Conservation (phyloP, 2,797 vertebrate genomes). For the Coendou prehensilis region DNA sequence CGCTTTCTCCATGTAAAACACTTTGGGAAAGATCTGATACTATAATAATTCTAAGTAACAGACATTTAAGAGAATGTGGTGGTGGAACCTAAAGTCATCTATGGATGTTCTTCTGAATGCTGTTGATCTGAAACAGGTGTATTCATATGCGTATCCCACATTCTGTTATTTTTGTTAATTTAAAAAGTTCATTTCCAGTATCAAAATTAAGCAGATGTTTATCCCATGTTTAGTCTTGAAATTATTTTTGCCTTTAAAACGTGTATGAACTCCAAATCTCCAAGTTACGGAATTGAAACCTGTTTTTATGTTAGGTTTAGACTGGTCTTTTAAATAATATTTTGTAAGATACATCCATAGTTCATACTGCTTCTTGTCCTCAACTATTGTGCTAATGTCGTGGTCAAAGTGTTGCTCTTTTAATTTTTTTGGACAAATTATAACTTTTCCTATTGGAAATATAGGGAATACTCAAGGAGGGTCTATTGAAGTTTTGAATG, state of each 20-base stretch:
- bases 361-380: neutral
- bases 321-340: slow-evolving; percentile 17
- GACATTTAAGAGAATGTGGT: neutral
- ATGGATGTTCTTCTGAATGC: neutral
- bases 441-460: slow-evolving; percentile 33
- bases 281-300: neutral
- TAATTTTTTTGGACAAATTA: neutral
- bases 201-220: slow-evolving; percentile 54
- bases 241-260: slow-evolving; percentile 67
- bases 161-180: neutral
- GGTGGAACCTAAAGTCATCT: neutral
- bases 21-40: neutral
- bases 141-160: neutral
- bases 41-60: neutral
- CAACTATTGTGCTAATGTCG: neutral
- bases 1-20: neutral
- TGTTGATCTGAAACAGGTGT: neutral
- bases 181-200: slow-evolving; percentile 57
- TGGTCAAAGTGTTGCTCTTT: neutral
- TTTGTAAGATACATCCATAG: neutral
- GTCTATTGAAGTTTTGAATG: slow-evolving; percentile 50
- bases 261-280: neutral
- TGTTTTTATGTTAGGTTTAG: slow-evolving; percentile 13
- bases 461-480: neutral
- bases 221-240: slow-evolving; percentile 33